phyloP scores from a whole-genome alignment of 1,140 invertebrate genomes.

The Aporrectodea caliginosa region DNA sequence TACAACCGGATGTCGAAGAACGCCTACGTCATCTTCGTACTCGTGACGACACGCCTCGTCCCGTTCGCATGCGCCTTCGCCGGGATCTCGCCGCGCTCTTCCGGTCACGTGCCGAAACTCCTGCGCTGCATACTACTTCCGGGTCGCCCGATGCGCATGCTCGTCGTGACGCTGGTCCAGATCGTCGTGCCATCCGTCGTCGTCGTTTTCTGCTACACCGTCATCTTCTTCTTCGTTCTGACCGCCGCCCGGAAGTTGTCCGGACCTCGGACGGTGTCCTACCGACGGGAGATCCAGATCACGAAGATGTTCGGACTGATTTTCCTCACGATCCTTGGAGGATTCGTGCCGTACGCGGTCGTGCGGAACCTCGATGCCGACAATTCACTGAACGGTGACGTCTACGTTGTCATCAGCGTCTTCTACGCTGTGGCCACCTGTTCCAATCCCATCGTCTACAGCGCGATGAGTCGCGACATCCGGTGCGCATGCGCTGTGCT shows the following conservation, averaged over 20 bases:
- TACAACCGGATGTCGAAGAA: constrained; percentile 53
- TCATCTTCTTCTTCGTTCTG: constrained; percentile 53
- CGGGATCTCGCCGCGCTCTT: constrained; percentile 49
- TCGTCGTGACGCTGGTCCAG: constrained; percentile 48
- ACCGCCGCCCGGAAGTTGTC: constrained; percentile 43
- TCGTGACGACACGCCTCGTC: constrained; percentile 48
- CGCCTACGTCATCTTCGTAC: constrained; percentile 48
- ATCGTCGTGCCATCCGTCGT: constrained; percentile 52
- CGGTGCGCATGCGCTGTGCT: constrained; percentile 46
- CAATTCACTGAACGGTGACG: constrained; percentile 46
- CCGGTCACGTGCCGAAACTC: constrained; percentile 49
- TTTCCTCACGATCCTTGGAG: constrained; percentile 52
- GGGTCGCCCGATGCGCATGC: constrained; percentile 46
- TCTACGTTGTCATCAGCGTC: constrained; percentile 53
- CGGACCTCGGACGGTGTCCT: too few relatives aligned
- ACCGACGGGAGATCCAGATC: constrained; percentile 53
- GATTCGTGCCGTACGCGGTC: constrained; percentile 53
- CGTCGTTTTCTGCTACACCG: constrained; percentile 51
- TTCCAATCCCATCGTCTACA: constrained; percentile 53
- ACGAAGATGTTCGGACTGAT: constrained; percentile 57
- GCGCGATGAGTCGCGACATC: constrained; percentile 52
- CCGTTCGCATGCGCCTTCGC: constrained; percentile 49
- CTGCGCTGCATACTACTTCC: constrained; percentile 51
- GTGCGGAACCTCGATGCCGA: constrained; percentile 49
- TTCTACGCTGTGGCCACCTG: constrained; percentile 53